These are phyloP conservation scores for Melanchra persicariae DNA, from an alignment of 2,888 invertebrate species.

Conservation along the genomic window DNA sequence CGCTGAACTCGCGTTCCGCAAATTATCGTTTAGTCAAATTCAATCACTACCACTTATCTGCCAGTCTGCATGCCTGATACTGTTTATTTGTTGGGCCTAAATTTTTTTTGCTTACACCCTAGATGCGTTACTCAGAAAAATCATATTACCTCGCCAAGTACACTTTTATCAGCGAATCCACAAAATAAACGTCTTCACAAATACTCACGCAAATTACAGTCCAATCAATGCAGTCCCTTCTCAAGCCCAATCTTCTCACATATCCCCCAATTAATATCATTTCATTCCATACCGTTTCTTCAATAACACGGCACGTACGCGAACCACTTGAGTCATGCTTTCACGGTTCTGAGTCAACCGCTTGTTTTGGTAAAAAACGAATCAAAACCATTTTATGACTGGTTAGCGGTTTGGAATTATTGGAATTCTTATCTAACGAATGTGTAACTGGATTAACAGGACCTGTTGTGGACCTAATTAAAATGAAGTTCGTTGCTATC, in stretches of 20 bases:
- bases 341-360: constrained; percentile 71
- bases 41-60: no score
- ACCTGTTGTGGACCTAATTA: background rate
- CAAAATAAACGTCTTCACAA: background rate
- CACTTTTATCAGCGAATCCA: background rate
- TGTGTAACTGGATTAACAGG: constrained; percentile 20
- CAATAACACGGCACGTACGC: constrained; percentile 39
- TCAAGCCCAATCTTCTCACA: constrained; percentile 1
- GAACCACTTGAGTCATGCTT: constrained; percentile 71
- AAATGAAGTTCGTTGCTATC: background rate
- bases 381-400: constrained; percentile 60
- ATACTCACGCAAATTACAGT: constrained; percentile 1
- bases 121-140: no score
- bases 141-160: no score
- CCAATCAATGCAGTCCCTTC: no score
- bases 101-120: no score
- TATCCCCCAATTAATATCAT: constrained; percentile 24
- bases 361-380: constrained; percentile 70
- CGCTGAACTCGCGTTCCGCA: background rate
- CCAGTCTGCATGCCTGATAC: no score
- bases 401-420: constrained; percentile 66
- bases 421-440: constrained; percentile 61
- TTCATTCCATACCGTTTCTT: constrained; percentile 44
- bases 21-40: background rate
- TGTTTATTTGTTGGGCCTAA: background rate